A percentile compares a stretch with the other conserved stretches of the same genome.
Evolutionary conservation across 2,113 vertebrate genomes (phyloP).

Genomic region (Alces alces): DNA sequence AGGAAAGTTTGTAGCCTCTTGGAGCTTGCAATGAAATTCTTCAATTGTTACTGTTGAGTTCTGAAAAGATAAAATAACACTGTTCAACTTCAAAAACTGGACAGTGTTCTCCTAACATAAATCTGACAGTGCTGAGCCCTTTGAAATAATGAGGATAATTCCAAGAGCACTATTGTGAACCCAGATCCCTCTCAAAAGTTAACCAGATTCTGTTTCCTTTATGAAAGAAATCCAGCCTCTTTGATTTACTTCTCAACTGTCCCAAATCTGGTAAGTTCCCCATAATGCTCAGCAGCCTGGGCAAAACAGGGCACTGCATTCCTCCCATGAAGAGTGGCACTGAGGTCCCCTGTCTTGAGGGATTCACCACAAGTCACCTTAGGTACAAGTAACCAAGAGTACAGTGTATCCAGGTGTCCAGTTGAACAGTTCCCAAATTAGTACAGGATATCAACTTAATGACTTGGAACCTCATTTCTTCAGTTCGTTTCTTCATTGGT

Average conservation of each 20-base stretch:
- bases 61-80: slow-evolving; percentile 81
- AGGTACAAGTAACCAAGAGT: background rate
- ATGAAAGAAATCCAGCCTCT: background rate
- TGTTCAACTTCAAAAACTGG: slow-evolving; percentile 20
- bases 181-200: background rate
- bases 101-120: background rate
- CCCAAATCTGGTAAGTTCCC: background rate
- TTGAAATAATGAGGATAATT: slow-evolving; percentile 3
- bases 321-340: background rate
- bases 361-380: background rate
- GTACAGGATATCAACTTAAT: background rate
- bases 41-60: slow-evolving; percentile 98
- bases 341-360: background rate
- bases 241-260: background rate
- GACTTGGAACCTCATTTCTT: background rate
- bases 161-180: background rate
- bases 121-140: background rate
- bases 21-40: slow-evolving; percentile 97
- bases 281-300: background rate
- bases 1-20: slow-evolving; percentile 98
- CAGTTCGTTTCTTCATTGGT: background rate
- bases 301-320: background rate
- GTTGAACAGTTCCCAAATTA: background rate
- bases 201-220: background rate
- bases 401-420: too few relatives aligned